Base-by-base conservation (phyloP, 1,140 invertebrate species). In the Philaenus spumarius region DNA sequence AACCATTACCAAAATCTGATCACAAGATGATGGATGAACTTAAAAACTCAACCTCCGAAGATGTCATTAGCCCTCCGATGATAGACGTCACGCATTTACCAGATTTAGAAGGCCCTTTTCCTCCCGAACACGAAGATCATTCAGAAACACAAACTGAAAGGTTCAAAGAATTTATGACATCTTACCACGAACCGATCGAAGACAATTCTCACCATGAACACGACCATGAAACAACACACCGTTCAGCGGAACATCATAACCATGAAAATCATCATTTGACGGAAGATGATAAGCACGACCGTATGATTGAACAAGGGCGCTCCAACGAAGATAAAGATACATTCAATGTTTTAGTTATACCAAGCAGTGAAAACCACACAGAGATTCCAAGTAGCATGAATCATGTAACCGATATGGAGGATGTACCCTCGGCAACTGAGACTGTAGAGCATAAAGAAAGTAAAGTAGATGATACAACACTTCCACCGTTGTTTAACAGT, bases 1-100 rank as follows among this genome's bases (percentile, higher is more conserved):
- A 66, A 63, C 60, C 70, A 15, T n/a, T n/a, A n/a, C n/a, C n/a
- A n/a, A 60, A 70, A 62, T 50, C 67, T 1, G 64, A 64, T 46
- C 17, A 68, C 20, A 66, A 67, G 62, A 37, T 58, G 17, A 66
- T 63, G 48, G 62, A 62, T 19, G 67, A 68, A 62, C 60, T 19
- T 45, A 54, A 57, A 58, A 30, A 20, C 62, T 35, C 59, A 11
- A 63, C 63, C 43, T 59, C 65, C n/a, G 66, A 70, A 62, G 61
- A 71, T 45, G 61, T 66, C 63, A 59, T 69, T n/a, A 61, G 69
- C 9, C 39, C 42, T 46, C 40, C 55, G 17, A 22, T 57, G 22
- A 47, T 57, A 30, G 24, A 20, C 11, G 34, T 57, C 15, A 57
- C 55, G 19, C 23, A 57, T 46, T 9, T 48, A 35, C 42, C 42